Base-by-base conservation (phyloP, 2,797 vertebrate species). In the Macrochelys suwanniensis region DNA sequence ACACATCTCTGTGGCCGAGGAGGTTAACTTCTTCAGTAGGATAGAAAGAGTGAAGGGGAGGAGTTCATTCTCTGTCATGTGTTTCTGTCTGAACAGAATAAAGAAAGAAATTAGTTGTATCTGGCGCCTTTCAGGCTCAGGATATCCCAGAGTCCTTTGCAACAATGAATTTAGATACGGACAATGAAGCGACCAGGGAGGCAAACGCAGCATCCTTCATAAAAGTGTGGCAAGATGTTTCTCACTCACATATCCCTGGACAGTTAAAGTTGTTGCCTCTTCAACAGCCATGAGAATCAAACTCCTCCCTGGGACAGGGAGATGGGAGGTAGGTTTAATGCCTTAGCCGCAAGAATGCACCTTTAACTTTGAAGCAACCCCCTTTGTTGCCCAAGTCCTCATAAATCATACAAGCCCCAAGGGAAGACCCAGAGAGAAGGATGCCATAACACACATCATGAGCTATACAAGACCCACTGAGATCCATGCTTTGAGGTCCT, bases 61-160 rank as follows among this genome's bases (percentile, higher is more conserved):
- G 25, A 5, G 15, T 45, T 49, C 7, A 47, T 31, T 77, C 71
- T 47, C 25, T 17, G 45, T 5, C 47, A 15, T n/a, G 51, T 23
- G 25, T 84, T 93, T 84, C 71, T 28, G 80, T 33, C 50, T 92
- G 77, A 94, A 92, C 37, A 85, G 42, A 49, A 76, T 3, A 11
- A 89, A 15, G 28, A 45, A 92, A 59, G 47, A 82, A 84, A 6
- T 50, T 65, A 84, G 57, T 26, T 57, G 6, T 28, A 84, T 68
- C 74, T 2, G 68, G 84, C 26, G 89, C 82, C 81, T 85, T 89
- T 93, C 88, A 90, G 93, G 84, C 12, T 93, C 84, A 53, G 91
- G 56, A 90, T 93, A 59, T 96, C 88, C 88, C 82, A 51, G 28
- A 79, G 93, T 93, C 91, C 90, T 95, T 89, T 79, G 61, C 84